These are phyloP conservation scores for Salticus scenicus DNA, from an alignment of 2,888 invertebrate species.

Conservation along the genomic window DNA sequence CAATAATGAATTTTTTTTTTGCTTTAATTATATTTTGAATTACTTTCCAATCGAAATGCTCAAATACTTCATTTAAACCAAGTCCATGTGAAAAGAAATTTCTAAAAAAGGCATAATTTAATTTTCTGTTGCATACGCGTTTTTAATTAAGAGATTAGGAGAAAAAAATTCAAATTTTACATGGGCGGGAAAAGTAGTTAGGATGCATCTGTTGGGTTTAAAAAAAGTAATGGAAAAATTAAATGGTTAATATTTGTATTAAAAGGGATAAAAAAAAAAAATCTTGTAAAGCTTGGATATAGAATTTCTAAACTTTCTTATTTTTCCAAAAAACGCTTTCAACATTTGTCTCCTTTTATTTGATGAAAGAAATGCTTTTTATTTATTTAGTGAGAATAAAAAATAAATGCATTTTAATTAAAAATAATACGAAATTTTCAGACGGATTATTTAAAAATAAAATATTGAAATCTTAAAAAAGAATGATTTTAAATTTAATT, in stretches of 20 bases:
- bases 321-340: too few species aligned
- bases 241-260: background rate
- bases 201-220: background rate
- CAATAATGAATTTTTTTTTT: constrained; percentile 58
- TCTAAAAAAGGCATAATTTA: constrained; percentile 45
- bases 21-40: constrained; percentile 63
- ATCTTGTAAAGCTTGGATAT: background rate
- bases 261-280: background rate
- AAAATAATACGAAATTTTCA: background rate
- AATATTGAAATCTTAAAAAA: background rate
- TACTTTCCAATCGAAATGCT: constrained; percentile 58
- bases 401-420: background rate
- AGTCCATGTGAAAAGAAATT: constrained; percentile 49
- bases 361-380: background rate
- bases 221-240: background rate
- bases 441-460: background rate
- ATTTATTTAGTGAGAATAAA: background rate
- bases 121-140: constrained; percentile 59
- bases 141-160: constrained; percentile 56
- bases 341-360: background rate
- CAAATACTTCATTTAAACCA: constrained; percentile 58
- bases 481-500: background rate
- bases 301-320: background rate
- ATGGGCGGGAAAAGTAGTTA: constrained; percentile 38
- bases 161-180: constrained; percentile 48